phyloP scores from a whole-genome alignment of 2,797 vertebrate species.

The Nyctalus aviator region DNA sequence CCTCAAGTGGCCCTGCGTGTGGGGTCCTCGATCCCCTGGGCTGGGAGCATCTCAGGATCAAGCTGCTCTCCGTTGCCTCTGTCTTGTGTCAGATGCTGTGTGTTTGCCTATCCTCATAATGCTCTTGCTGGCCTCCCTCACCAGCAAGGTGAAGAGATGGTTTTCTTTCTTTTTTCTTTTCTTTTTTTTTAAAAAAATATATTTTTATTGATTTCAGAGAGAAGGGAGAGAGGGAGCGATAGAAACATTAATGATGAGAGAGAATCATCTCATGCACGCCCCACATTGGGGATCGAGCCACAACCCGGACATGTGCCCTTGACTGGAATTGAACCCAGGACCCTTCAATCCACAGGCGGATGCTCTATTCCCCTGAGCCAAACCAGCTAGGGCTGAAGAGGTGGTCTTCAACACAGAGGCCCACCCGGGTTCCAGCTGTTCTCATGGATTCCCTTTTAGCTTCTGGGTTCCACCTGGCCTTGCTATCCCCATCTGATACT shows the following conservation, averaged over 20 bases:
- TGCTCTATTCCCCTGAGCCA: no score
- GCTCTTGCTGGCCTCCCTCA: fast-evolving
- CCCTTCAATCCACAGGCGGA: no score
- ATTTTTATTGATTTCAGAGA: no score
- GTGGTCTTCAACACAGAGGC: not conserved
- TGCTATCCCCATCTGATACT: not conserved
- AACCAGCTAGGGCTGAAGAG: not conserved
- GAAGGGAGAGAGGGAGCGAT: no score
- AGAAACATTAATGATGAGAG: no score
- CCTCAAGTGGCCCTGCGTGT: fast-evolving
- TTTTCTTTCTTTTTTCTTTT: not conserved
- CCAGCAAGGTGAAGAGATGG: fast-evolving
- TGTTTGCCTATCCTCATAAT: fast-evolving
- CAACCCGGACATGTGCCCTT: no score
- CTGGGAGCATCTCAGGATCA: fast-evolving
- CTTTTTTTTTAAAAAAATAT: no score
- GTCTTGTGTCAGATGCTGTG: fast-evolving
- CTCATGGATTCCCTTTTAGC: fast-evolving
- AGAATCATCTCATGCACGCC: no score
- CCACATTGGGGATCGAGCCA: no score
- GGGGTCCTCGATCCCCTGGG: no score
- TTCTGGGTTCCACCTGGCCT: fast-evolving
- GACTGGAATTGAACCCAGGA: no score
- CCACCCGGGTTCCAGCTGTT: fast-evolving
- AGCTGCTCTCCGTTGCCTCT: fast-evolving